Evolutionary conservation across 2,888 invertebrate species (phyloP).

Genomic region (Sesia bembeciformis): DNA sequence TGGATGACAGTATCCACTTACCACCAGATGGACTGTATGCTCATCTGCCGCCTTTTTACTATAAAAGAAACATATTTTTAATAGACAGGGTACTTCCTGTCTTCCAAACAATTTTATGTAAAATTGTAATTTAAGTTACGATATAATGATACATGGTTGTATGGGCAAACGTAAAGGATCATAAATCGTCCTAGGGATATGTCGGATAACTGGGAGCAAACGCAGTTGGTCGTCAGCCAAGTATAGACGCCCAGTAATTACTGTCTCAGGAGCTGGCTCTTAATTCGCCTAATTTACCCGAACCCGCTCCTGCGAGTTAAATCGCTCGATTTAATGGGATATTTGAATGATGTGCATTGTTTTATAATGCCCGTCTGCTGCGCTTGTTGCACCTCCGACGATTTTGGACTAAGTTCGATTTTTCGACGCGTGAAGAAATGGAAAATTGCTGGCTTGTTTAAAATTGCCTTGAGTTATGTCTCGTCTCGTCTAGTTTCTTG

Average conservation of each 20-base stretch:
- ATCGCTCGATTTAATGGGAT: constrained; percentile 64
- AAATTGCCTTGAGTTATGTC: constrained; percentile 40
- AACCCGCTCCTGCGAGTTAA: constrained; percentile 49
- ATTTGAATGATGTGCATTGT: constrained; percentile 66
- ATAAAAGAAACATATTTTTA: no score
- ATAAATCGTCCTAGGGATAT: constrained; percentile 28
- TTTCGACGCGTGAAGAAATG: no score
- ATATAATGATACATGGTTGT: no score
- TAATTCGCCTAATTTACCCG: constrained; percentile 70
- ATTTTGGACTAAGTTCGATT: no score
- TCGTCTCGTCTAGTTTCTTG: constrained; percentile 3
- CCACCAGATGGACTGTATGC: no score
- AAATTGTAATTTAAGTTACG: no score
- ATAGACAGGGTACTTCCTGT: no score
- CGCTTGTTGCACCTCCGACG: no score
- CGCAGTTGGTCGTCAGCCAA: constrained; percentile 56
- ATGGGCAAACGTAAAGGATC: constrained; percentile 21
- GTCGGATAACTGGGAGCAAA: constrained; percentile 17
- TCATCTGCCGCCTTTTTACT: no score
- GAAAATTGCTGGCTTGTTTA: constrained; percentile 4
- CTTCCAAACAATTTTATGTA: no score
- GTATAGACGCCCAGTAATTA: constrained; percentile 60
- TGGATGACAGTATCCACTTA: no score
- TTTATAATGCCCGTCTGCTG: constrained; percentile 18
- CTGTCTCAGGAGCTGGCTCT: constrained; percentile 61